phyloP scores from a whole-genome alignment of 2,797 vertebrate species.

The Girardinus metallicus region DNA sequence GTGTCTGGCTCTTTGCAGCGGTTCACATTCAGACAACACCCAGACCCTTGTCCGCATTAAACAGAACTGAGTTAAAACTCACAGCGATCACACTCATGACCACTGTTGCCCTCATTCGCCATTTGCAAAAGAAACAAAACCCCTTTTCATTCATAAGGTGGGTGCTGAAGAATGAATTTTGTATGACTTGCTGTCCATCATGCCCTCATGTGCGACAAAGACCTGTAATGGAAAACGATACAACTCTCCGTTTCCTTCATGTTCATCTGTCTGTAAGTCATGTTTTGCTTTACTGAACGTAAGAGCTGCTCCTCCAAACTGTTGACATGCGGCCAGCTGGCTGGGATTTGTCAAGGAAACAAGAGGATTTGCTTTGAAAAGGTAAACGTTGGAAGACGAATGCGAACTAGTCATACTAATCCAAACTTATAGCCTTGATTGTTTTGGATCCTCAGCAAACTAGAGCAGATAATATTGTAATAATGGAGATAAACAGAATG shows the following conservation, averaged over 20 bases:
- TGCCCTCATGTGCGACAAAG: slow-evolving; percentile 42
- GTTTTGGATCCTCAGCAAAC: slow-evolving; percentile 55
- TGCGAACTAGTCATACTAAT: slow-evolving; percentile 38
- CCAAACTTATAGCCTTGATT: slow-evolving; percentile 52
- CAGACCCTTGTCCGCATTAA: slow-evolving; percentile 9
- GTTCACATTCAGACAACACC: slow-evolving; percentile 4
- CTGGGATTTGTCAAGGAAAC: slow-evolving; percentile 25
- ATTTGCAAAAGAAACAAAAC: slow-evolving; percentile 56
- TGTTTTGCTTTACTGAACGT: slow-evolving; percentile 40
- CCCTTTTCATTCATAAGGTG: slow-evolving; percentile 27
- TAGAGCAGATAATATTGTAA: slow-evolving; percentile 28
- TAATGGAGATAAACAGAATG: not conserved
- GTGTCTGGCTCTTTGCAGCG: slow-evolving; percentile 31
- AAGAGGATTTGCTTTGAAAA: slow-evolving; percentile 26
- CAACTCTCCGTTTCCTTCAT: slow-evolving; percentile 20
- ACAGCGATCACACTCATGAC: slow-evolving; percentile 21
- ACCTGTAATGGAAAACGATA: slow-evolving; percentile 41
- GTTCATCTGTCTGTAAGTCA: slow-evolving; percentile 38
- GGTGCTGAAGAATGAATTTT: slow-evolving; percentile 35
- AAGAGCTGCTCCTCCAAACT: slow-evolving; percentile 36
- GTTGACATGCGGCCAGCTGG: slow-evolving; percentile 25
- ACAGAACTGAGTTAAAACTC: slow-evolving; percentile 32
- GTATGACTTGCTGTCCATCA: slow-evolving; percentile 60
- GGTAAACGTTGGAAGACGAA: slow-evolving; percentile 29
- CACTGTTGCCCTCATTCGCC: slow-evolving; percentile 39